Evolutionary conservation across 2,797 vertebrate species (phyloP).

Genomic region (Pogonophryne albipinna): DNA sequence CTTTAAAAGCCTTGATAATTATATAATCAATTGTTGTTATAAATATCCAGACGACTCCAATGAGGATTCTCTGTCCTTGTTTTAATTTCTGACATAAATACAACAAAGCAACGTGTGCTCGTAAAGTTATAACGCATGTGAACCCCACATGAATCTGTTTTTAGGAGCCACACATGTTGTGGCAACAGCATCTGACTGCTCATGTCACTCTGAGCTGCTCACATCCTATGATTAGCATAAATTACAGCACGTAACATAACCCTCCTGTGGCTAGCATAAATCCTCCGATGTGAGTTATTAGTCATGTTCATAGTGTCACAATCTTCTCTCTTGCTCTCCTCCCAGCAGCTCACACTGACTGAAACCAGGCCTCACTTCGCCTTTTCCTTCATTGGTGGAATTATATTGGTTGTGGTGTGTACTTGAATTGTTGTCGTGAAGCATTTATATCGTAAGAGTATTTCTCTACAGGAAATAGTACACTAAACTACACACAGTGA

Average conservation of each 20-base stretch:
- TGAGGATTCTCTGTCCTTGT: background rate
- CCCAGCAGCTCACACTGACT: constrained; percentile 20
- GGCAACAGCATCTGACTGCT: constrained; percentile 47
- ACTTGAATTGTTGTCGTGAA: background rate
- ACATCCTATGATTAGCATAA: constrained; percentile 66
- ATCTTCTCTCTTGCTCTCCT: constrained; percentile 35
- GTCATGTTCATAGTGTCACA: constrained; percentile 58
- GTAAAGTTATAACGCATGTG: background rate
- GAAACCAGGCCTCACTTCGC: constrained; percentile 12
- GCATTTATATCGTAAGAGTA: background rate
- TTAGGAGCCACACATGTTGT: constrained; percentile 15
- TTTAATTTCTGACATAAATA: constrained; percentile 4
- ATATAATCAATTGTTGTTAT: background rate
- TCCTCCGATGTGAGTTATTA: constrained; percentile 54
- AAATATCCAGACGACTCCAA: background rate
- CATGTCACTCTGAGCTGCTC: constrained; percentile 47
- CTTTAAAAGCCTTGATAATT: background rate
- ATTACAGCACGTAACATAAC: constrained; percentile 56
- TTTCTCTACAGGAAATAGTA: constrained; percentile 18
- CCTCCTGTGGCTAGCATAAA: constrained; percentile 62
- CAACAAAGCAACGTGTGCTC: constrained; percentile 11
- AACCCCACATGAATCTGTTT: constrained; percentile 4
- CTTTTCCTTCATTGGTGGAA: constrained; percentile 2
- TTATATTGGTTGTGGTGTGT: constrained; percentile 7
- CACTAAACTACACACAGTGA: constrained; percentile 28